Evolutionary conservation across 2,797 vertebrate species (phyloP).

Genomic region (Ptychobarbus kaznakovi): DNA sequence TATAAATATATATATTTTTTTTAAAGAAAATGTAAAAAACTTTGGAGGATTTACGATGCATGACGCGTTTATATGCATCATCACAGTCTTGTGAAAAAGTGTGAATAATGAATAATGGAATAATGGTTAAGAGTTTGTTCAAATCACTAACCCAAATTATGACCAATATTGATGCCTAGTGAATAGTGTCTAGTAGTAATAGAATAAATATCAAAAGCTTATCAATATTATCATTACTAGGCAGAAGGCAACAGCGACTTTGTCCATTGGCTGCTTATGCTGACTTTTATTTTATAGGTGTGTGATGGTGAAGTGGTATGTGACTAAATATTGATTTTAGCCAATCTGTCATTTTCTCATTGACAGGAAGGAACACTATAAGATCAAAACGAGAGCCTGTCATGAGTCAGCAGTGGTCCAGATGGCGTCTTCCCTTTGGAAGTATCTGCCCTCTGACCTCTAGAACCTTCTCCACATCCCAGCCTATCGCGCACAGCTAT

Average conservation of each 20-base stretch:
- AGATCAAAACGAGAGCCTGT: conserved; percentile 52
- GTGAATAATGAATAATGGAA: too few relatives aligned
- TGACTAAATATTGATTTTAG: neutral
- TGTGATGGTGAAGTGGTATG: neutral
- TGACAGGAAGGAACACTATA: conserved; percentile 50
- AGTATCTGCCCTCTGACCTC: conserved; percentile 73
- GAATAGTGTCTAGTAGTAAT: neutral
- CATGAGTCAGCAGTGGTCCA: conserved; percentile 63
- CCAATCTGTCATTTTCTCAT: conserved; percentile 48
- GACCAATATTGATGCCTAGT: neutral
- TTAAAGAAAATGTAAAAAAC: too few relatives aligned
- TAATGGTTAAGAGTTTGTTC: neutral
- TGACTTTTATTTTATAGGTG: neutral
- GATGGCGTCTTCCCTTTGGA: conserved; percentile 73
- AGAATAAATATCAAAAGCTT: neutral
- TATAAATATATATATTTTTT: too few relatives aligned
- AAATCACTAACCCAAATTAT: neutral
- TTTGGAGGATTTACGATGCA: neutral
- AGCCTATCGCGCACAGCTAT: conserved; percentile 71
- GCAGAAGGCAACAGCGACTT: neutral
- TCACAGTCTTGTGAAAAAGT: neutral
- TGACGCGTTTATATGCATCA: neutral
- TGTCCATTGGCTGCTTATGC: neutral
- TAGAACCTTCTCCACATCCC: conserved; percentile 63
- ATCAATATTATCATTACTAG: neutral